Evolutionary conservation across 2,797 vertebrate genomes (phyloP).

Genomic region (Coracias cyanogaster): DNA sequence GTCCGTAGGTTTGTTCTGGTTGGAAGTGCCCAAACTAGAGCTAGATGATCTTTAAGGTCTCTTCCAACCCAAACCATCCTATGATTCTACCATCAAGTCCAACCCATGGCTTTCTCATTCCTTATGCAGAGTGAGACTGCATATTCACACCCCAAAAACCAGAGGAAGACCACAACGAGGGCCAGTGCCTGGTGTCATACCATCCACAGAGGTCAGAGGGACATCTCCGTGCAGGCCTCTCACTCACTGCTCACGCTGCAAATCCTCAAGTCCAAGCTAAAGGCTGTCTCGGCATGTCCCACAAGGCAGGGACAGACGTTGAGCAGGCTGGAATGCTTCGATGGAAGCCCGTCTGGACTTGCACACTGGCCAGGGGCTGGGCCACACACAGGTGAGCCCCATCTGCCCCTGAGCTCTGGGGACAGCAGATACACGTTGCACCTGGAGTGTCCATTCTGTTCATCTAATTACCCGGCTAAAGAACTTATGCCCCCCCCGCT

Average conservation of each 20-base stretch:
- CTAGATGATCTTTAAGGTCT: too few species aligned
- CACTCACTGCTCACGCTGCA: accelerated
- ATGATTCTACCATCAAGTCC: neutral
- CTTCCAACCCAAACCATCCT: too few species aligned
- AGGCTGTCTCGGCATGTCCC: accelerated
- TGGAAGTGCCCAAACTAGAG: too few species aligned
- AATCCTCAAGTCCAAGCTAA: neutral
- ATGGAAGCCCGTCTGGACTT: accelerated
- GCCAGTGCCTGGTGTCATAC: accelerated
- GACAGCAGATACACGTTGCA: neutral
- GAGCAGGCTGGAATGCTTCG: accelerated
- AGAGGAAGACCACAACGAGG: accelerated
- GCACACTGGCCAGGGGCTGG: neutral
- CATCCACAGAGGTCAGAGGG: accelerated
- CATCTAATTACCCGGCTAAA: neutral
- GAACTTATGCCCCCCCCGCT: neutral
- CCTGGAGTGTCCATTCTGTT: accelerated
- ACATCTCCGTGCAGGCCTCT: accelerated
- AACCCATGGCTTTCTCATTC: neutral
- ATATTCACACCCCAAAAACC: neutral
- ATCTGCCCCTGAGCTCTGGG: neutral
- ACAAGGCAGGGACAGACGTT: accelerated
- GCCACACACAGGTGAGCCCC: neutral
- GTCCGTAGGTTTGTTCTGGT: neutral
- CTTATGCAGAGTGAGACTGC: neutral